A percentile compares a stretch with the other conserved stretches of the same genome.
These are phyloP conservation scores for Otolemur garnettii DNA, from an alignment of 2,113 vertebrate genomes.

Conservation along the genomic window DNA sequence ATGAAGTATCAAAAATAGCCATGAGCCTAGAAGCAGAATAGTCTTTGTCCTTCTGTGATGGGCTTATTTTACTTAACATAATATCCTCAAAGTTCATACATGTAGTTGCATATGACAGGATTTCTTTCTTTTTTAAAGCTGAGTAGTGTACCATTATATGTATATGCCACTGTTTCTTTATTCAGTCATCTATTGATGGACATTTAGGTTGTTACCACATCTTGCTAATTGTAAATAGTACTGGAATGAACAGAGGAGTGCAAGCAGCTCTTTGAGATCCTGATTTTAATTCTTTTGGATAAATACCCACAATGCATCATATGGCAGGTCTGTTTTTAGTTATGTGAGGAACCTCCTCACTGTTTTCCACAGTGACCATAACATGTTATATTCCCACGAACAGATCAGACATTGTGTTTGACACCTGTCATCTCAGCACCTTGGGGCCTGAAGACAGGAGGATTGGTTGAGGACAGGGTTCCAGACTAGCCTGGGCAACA, in stretches of 20 bases:
- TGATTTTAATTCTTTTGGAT: constrained; percentile 9
- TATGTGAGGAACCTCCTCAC: not conserved
- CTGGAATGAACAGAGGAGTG: not conserved
- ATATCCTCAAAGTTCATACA: not conserved
- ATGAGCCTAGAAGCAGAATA: not conserved
- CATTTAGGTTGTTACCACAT: not conserved
- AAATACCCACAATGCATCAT: not conserved
- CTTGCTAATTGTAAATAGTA: not conserved
- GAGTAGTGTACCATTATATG: not conserved
- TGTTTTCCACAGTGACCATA: not conserved
- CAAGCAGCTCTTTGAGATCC: not conserved
- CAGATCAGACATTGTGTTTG: too few species aligned
- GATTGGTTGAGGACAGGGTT: too few species aligned
- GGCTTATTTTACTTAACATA: not conserved
- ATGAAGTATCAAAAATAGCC: too few species aligned
- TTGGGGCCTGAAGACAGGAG: too few species aligned
- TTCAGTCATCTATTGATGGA: not conserved
- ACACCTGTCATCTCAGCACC: too few species aligned
- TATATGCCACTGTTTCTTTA: not conserved
- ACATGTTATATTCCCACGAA: not conserved
- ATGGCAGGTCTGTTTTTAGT: not conserved
- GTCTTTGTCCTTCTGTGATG: not conserved
- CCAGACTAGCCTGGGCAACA: too few species aligned
- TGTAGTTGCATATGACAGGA: not conserved
- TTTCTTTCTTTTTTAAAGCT: constrained; percentile 37